These are phyloP conservation scores for Panthera tigris DNA, from an alignment of 2,113 vertebrate genomes.

Conservation along the genomic window DNA sequence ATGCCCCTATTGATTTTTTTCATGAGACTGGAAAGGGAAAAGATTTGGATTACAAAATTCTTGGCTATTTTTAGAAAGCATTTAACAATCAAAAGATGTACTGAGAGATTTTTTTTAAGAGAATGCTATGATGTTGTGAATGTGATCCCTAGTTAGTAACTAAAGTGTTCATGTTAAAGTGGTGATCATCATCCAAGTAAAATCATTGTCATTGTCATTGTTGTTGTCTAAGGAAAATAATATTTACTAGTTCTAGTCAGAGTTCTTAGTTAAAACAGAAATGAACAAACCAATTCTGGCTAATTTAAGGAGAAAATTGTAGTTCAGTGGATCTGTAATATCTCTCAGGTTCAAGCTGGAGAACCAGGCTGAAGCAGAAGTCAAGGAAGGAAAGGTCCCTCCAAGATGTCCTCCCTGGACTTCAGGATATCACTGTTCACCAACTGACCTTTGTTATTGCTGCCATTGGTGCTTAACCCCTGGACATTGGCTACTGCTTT, in stretches of 20 bases:
- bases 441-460: not conserved
- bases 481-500: not conserved
- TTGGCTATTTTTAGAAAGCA: constrained; percentile 52
- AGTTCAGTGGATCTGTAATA: not conserved
- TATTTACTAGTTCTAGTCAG: not conserved
- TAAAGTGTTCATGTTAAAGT: not conserved
- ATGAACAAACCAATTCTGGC: not conserved
- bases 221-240: not conserved
- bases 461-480: not conserved
- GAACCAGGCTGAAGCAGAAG: not conserved
- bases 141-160: not conserved
- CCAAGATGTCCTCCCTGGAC: not conserved
- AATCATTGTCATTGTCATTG: not conserved
- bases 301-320: not conserved
- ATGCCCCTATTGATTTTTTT: constrained; percentile 40
- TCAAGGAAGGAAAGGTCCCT: not conserved
- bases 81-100: not conserved
- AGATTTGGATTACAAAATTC: not conserved
- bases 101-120: not conserved
- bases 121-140: not conserved
- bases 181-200: not conserved
- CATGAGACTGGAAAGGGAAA: not conserved
- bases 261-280: not conserved
- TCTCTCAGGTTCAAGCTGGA: not conserved
- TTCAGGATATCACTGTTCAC: not conserved